Evolutionary conservation across 2,888 invertebrate species (phyloP).

Genomic region (Exephanes ischioxanthus): DNA sequence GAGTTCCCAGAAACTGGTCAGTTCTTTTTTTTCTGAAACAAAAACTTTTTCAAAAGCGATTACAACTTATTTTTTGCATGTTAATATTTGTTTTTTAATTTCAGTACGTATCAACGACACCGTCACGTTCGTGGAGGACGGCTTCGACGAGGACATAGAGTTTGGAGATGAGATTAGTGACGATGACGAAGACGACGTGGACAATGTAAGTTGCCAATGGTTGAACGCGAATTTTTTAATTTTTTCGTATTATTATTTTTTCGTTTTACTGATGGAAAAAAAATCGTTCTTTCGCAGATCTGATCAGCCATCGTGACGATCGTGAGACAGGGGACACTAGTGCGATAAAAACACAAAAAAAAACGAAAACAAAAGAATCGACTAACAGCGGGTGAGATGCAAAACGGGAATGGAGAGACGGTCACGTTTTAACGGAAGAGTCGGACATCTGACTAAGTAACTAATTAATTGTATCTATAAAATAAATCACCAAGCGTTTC

Average conservation of each 20-base stretch:
- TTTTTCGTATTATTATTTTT: constrained; percentile 16
- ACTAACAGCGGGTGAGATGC: constrained; percentile 70
- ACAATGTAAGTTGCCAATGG: constrained; percentile 82
- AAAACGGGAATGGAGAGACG: constrained; percentile 66
- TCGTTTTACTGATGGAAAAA: constrained; percentile 18
- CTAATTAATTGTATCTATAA: constrained; percentile 78
- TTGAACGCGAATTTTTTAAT: neutral
- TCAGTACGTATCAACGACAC: constrained; percentile 97
- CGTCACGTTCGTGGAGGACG: constrained; percentile 97
- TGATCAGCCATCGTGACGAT: constrained; percentile 75
- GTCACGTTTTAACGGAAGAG: constrained; percentile 65
- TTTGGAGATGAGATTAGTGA: constrained; percentile 98
- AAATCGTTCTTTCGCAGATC: constrained; percentile 74
- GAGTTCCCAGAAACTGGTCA: constrained; percentile 97
- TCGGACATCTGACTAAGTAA: constrained; percentile 72
- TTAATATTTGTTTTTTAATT: neutral
- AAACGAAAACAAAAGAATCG: constrained; percentile 34
- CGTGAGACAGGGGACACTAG: constrained; percentile 55
- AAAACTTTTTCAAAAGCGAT: no score
- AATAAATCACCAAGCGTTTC: constrained; percentile 79
- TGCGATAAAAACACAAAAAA: constrained; percentile 56
- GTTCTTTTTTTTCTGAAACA: constrained; percentile 47
- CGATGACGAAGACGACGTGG: constrained; percentile 91
- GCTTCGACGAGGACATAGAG: constrained; percentile 98
- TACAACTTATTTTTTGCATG: neutral